These are phyloP conservation scores for Passer domesticus DNA, from an alignment of 2,113 vertebrate genomes.

Conservation along the genomic window DNA sequence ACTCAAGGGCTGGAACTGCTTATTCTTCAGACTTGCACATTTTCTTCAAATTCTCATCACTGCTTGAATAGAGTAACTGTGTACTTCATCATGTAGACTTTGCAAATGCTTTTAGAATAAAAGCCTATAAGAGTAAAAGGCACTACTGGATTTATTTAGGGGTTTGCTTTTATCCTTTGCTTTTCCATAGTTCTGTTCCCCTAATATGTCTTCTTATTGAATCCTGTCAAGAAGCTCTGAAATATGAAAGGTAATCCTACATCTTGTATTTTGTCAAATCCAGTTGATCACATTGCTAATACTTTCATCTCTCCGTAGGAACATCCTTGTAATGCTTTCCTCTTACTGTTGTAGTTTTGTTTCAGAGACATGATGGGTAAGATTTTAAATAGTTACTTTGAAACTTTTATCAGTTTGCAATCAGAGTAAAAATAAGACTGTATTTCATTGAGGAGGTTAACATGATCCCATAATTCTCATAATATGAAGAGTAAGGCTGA, in stretches of 20 bases:
- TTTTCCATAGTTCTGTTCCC: background rate
- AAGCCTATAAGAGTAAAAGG: background rate
- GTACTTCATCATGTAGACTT: background rate
- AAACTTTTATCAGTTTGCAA: background rate
- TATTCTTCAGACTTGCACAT: background rate
- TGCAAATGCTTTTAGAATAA: background rate
- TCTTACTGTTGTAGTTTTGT: background rate
- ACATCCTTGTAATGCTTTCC: background rate
- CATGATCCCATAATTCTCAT: background rate
- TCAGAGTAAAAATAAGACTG: background rate
- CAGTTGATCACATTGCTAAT: background rate
- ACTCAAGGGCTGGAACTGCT: background rate
- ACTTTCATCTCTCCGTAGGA: background rate
- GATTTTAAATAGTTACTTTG: background rate
- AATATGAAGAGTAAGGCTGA: background rate
- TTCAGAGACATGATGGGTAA: background rate
- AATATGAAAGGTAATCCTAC: background rate
- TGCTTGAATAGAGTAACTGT: background rate
- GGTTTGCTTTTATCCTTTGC: background rate
- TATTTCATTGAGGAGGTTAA: background rate
- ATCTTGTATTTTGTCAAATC: background rate
- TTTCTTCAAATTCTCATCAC: accelerated
- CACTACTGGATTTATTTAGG: background rate
- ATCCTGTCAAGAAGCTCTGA: background rate
- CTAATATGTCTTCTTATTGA: background rate